These are phyloP conservation scores for Drosophila nr. medialis DNA, from an alignment of 2,888 invertebrate genomes.

Conservation along the genomic window DNA sequence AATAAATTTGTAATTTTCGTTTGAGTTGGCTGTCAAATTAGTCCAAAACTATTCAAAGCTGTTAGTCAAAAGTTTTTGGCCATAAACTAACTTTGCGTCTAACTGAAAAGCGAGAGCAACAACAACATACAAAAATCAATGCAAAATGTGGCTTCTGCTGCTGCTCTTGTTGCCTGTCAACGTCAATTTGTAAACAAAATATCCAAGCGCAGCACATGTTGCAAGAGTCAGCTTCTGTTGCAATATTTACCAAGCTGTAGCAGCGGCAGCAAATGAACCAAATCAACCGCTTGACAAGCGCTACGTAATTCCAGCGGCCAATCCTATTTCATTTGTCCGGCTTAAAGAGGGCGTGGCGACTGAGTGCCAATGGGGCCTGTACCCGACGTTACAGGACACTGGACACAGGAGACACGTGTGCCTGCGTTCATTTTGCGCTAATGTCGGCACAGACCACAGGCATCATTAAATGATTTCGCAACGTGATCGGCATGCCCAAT, in stretches of 20 bases:
- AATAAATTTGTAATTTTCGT: constrained; percentile 10
- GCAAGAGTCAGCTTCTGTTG: not conserved
- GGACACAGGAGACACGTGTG: constrained; percentile 19
- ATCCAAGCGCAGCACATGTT: not conserved
- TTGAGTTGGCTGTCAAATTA: constrained; percentile 9
- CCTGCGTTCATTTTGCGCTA: constrained; percentile 8
- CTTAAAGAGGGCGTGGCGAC: not conserved
- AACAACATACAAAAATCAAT: constrained; percentile 54
- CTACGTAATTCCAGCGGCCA: constrained; percentile 9
- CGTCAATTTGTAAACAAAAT: constrained; percentile 52
- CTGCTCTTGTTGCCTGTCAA: constrained; percentile 48
- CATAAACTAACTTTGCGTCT: constrained; percentile 42
- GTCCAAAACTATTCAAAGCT: constrained; percentile 1
- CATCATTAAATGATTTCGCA: constrained; percentile 66
- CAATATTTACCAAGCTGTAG: constrained; percentile 9
- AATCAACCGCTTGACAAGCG: constrained; percentile 25
- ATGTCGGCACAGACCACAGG: constrained; percentile 12
- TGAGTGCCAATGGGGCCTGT: constrained; percentile 8
- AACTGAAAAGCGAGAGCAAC: constrained; percentile 18
- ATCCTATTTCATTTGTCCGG: constrained; percentile 13
- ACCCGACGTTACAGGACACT: not conserved
- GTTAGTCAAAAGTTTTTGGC: constrained; percentile 13
- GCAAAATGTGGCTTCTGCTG: constrained; percentile 29
- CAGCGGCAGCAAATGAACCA: constrained; percentile 4
- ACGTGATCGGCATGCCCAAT: constrained; percentile 48